Base-by-base conservation (phyloP, 2,888 invertebrate species). In the Cremastinae sp. region DNA sequence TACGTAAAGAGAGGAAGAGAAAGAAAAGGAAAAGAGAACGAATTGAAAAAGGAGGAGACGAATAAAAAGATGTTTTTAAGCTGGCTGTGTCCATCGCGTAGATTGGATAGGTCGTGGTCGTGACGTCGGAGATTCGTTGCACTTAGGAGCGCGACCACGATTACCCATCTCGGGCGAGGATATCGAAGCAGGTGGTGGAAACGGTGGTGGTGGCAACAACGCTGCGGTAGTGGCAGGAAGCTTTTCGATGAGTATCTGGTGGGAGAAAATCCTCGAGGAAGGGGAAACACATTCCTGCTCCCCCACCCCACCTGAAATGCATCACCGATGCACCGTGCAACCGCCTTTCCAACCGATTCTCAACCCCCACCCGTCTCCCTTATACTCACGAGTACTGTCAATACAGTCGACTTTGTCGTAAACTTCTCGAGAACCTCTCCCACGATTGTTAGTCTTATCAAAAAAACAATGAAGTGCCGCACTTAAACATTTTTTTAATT, bases 331-430 rank as follows among this genome's bases (percentile, higher is more conserved):
- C 66, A 74, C 62, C 75, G 43, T 76, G 58, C 64, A 47, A 77
- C 58, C 84, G 83, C 83, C 82, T 83, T 80, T 79, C 74, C 78
- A 79, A 80, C 75, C 45, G 39, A 72, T 41, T 70, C 79, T 78
- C 69, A 49, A 64, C 80, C 80, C 83, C 79, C 55, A 35, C 69
- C 64, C n/a, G 12, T 16, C 41, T 41, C 5, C 7, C 41, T 43
- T 43, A 28, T 53, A 55, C 58, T 62, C 61, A 16, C 62, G 9
- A 58, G 73, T 45, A 59, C 28, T 64, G 43, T 20, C 58, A 43
- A 56, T 58, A 72, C 66, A 56, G 72, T 72, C 49, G 37, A 62
- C 56, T 53, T 51, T n/a, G 12, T 0, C 49, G 37, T 51, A 45
- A 45, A 62, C 14, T 22, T 51, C 14, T 28, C 41, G 51, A 4